Conservation (phyloP, 2,888 invertebrate species). For the Halictus quadricinctus region DNA sequence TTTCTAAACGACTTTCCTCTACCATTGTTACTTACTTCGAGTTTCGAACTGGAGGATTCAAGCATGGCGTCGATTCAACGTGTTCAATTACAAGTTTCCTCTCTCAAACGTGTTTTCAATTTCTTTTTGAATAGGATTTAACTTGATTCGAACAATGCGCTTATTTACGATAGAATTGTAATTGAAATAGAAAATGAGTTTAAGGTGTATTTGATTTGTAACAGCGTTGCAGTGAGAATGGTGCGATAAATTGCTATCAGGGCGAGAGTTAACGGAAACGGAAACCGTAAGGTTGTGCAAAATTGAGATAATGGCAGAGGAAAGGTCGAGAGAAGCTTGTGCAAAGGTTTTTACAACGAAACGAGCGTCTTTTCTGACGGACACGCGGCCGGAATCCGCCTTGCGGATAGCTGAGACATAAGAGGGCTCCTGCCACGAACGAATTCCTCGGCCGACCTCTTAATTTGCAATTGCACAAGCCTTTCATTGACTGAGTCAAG, state of each 20-base stretch:
- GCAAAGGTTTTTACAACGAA: neutral
- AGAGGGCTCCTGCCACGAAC: constrained; percentile 27
- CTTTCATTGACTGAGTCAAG: constrained; percentile 76
- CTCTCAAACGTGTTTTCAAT: neutral
- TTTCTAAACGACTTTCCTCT: neutral
- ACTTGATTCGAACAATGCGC: neutral
- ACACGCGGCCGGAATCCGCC: constrained; percentile 17
- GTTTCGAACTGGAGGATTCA: neutral
- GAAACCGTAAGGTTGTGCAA: neutral
- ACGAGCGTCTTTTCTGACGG: neutral
- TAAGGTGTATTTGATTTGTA: neutral
- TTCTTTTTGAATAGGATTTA: neutral
- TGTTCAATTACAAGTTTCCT: neutral
- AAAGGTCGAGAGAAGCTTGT: neutral
- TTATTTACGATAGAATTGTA: neutral
- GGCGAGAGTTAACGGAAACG: neutral
- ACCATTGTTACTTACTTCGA: neutral
- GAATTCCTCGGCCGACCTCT: constrained; percentile 51
- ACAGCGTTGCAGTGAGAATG: neutral
- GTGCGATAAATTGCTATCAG: neutral
- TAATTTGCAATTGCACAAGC: constrained; percentile 74
- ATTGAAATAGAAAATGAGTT: neutral
- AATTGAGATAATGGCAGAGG: neutral
- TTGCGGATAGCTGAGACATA: constrained; percentile 13
- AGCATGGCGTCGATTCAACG: too few relatives aligned